Evolutionary conservation across 2,888 invertebrate genomes (phyloP), one percentile per base, ranked within the genome.

Genomic region (Chrysolina oricalcia): DNA sequence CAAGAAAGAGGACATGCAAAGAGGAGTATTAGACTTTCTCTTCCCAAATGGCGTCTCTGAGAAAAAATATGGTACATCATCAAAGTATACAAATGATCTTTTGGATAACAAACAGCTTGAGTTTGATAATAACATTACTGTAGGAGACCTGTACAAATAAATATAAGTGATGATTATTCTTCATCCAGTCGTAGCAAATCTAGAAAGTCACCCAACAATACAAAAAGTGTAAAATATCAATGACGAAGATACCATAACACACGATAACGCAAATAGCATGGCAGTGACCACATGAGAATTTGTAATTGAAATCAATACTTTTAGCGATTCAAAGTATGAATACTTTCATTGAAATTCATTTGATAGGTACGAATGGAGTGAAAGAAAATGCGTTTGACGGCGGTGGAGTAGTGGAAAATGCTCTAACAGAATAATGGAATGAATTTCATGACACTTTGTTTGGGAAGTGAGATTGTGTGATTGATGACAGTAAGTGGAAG

Each of bases 381-480:
- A n/a, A n/a, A n/a, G n/a, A 78, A 67, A 41, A 48, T 50, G 78
- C 71, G 15, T 67, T 59, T 64, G 76, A 76, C 69, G 73, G 70
- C 56, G 77, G 77, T 35, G 77, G 77, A 23, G 77, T 77, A 50
- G 70, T 77, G 19, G 69, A 59, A 69, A 74, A 78, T 76, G 78
- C 76, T 0, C 74, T 78, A 15, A 71, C 76, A 40, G 76, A 78
- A 69, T 78, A 70, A 46, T 76, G 75, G 78, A 40, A 35, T 40
- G 67, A 66, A 17, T 78, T n/a, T n/a, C n/a, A n/a, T n/a, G n/a
- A n/a, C n/a, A 15, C 19, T 65, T 35, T 73, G 70, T 65, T 59
- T 71, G 27, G 73, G n/a, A n/a, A n/a, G n/a, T n/a, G n/a, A n/a
- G n/a, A n/a, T n/a, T n/a, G n/a, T n/a, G n/a, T n/a, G n/a, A n/a